These are phyloP conservation scores for Heliconius ethilla DNA, from an alignment of 2,888 invertebrate genomes.

Conservation along the genomic window DNA sequence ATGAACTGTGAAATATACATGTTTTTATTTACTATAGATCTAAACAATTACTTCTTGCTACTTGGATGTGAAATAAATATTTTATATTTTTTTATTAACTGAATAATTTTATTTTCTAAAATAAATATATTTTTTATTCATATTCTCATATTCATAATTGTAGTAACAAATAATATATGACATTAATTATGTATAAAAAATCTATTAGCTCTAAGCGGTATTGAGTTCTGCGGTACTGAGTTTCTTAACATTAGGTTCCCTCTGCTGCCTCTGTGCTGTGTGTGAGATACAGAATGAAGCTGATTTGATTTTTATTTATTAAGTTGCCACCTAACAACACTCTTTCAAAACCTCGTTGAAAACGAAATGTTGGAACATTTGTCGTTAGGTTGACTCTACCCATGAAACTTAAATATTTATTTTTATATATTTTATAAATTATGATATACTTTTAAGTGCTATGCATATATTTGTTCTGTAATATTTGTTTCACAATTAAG, in stretches of 20 bases:
- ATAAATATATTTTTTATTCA: too few species aligned
- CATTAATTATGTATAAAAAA: neutral
- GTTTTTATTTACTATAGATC: neutral
- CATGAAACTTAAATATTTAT: neutral
- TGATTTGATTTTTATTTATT: too few species aligned
- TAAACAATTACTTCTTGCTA: neutral
- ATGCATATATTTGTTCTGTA: neutral
- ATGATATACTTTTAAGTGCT: neutral
- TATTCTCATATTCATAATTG: too few species aligned
- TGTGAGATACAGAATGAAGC: too few species aligned
- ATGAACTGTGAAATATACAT: neutral
- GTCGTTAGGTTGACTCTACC: neutral
- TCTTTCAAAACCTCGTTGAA: too few species aligned
- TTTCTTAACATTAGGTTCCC: too few species aligned
- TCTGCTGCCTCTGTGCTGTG: too few species aligned
- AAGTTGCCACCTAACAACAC: too few species aligned
- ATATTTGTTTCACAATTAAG: conserved; percentile 17
- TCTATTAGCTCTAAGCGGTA: neutral
- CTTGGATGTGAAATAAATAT: neutral
- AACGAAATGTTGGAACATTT: too few species aligned
- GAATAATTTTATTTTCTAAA: too few species aligned
- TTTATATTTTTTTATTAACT: neutral
- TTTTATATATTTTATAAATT: neutral
- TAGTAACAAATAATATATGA: neutral
- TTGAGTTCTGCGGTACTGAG: too few species aligned